These are phyloP conservation scores for Scaptomyza parva DNA, from an alignment of 2,888 invertebrate species.

Conservation along the genomic window DNA sequence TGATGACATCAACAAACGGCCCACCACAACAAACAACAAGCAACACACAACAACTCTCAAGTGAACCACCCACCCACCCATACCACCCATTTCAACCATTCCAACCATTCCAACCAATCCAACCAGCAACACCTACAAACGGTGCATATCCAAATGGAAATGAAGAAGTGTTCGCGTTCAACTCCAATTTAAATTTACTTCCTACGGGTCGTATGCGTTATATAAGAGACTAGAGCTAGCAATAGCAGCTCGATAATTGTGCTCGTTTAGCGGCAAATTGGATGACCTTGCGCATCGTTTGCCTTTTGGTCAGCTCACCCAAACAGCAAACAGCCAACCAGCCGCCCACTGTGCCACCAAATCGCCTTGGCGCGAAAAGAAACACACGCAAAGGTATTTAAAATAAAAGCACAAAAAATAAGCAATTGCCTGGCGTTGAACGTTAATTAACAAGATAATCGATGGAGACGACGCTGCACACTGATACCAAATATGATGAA, in stretches of 20 bases:
- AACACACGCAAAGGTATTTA: conserved; percentile 43
- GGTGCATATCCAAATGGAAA: conserved; percentile 5
- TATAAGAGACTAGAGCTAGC: conserved; percentile 35
- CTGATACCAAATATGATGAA: conserved; percentile 18
- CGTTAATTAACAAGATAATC: conserved; percentile 77
- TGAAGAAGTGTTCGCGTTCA: conserved; percentile 40
- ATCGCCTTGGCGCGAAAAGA: conserved; percentile 51
- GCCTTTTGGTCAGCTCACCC: conserved; percentile 28
- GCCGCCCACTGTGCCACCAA: conserved; percentile 46
- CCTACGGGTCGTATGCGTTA: conserved; percentile 63
- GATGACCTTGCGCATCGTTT: conserved; percentile 47
- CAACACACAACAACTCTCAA: too few relatives aligned
- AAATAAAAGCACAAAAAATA: conserved; percentile 23
- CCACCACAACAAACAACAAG: conserved; percentile 9
- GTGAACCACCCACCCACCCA: conserved; percentile 25
- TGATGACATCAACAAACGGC: conserved; percentile 52
- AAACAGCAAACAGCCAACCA: conserved; percentile 6
- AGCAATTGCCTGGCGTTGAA: conserved; percentile 21
- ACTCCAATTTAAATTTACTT: conserved; percentile 72
- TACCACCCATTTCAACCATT: too few relatives aligned
- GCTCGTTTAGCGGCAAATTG: conserved; percentile 54
- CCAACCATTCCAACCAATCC: too few relatives aligned
- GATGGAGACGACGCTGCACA: conserved; percentile 50
- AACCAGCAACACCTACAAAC: conserved; percentile 1
- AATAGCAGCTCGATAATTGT: conserved; percentile 56